Base-by-base conservation (phyloP, 2,888 invertebrate genomes). In the Nebria salina region DNA sequence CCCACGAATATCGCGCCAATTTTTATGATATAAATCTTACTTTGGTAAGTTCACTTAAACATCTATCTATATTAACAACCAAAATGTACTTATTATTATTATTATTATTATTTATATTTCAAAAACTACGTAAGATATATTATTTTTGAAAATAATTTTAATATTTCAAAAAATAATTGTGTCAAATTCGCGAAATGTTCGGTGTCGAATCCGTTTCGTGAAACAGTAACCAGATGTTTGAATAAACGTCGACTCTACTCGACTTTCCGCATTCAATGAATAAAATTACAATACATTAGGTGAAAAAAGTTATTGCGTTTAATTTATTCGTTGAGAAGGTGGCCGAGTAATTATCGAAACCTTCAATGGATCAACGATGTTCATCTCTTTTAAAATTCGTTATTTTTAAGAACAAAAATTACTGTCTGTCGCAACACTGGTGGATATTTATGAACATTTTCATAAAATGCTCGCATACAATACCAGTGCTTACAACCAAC, bases 211-310 rank as follows among this genome's bases (percentile, higher is more conserved):
- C 54, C 54, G 54, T 54, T 54, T 8, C 64, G 25, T 64, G n/a
- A 15, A 64, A 13, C 20, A 54, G 64, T 26, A 41, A 64, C 26
- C 75, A 75, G 75, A 43, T 80, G 75, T 70, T 54, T 73, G 78
- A 34, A 25, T 65, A 43, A 42, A 54, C 77, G 72, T 42, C 20
- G 68, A 11, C 73, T 11, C 20, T 11, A 15, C 73, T 41, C 77
- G 80, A 80, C 75, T 80, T 78, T 78, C 75, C 75, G 80, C 80
- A 80, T 80, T 80, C 80, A 80, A 80, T 80, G 80, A 80, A 80
- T 80, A 80, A 80, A 80, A 80, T 80, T 80, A 80, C 80, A 80
- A 80, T 80, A 80, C 75, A 80, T 80, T 80, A 80, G 80, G 75
- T 80, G 80, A 80, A 80, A 79, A 80, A 80, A 80, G 80, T 80